Percentiles rank a stretch among this genome's conserved stretches.
Evolutionary conservation across 2,113 vertebrate genomes (phyloP).

Genomic region (Vombatus ursinus): DNA sequence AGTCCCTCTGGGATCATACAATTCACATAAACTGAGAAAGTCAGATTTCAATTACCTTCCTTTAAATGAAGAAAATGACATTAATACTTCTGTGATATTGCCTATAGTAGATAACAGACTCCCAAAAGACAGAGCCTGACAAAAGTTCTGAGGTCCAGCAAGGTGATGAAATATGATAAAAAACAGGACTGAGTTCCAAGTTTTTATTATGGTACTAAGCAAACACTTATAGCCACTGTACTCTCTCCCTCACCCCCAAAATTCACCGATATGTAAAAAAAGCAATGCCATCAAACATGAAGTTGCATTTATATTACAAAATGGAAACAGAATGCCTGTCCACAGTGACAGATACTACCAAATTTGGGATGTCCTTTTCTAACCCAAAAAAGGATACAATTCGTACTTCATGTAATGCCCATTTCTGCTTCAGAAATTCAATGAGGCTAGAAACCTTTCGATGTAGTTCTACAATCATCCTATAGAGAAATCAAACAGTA

Average conservation of each 20-base stretch:
- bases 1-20: neutral
- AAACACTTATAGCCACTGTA: neutral
- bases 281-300: neutral
- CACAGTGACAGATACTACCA: too few species aligned
- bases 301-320: neutral
- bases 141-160: neutral
- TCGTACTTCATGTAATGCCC: constrained; percentile 94
- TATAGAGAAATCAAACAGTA: constrained; percentile 64
- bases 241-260: neutral
- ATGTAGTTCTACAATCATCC: constrained; percentile 99
- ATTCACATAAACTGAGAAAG: neutral
- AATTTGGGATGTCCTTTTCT: too few species aligned
- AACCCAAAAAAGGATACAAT: constrained; percentile 92
- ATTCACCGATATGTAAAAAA: neutral
- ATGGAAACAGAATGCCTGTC: neutral
- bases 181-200: neutral
- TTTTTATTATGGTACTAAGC: too few species aligned
- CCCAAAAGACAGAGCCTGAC: too few species aligned
- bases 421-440: constrained; percentile 98
- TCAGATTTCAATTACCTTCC: neutral
- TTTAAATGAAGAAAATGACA: neutral
- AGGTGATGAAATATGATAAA: neutral
- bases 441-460: constrained; percentile 98
- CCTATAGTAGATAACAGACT: neutral
- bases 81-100: neutral